phyloP scores from a whole-genome alignment of 1,140 invertebrate species.

The Drusus annulatus region DNA sequence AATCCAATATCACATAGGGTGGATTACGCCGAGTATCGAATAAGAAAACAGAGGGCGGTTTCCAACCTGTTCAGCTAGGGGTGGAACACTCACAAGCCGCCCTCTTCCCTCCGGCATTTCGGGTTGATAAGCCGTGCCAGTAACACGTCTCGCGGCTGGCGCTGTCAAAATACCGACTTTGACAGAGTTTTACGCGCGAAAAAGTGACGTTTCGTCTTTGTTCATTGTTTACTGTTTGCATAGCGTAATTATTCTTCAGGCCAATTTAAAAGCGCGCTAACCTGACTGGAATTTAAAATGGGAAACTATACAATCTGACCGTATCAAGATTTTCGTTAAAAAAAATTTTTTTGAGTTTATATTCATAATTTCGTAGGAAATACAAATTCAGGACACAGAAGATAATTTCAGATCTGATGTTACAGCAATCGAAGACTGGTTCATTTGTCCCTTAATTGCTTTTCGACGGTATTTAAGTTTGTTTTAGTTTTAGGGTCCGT shows the following conservation, averaged over 20 bases:
- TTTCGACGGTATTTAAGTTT: too few relatives aligned
- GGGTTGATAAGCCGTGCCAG: slow-evolving; percentile 26
- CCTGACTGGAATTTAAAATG: too few relatives aligned
- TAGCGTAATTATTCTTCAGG: not conserved
- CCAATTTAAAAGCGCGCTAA: too few relatives aligned
- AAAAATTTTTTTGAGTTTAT: not conserved
- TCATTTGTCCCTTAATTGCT: too few relatives aligned
- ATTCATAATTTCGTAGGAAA: not conserved
- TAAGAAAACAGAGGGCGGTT: slow-evolving; percentile 1
- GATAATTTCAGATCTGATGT: not conserved
- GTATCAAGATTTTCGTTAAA: not conserved
- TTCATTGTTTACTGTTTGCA: not conserved
- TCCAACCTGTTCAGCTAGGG: slow-evolving; percentile 22
- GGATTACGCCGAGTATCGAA: too few relatives aligned
- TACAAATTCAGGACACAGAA: not conserved
- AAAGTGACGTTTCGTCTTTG: slow-evolving; percentile 31
- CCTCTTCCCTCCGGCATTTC: slow-evolving; percentile 11
- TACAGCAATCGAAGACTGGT: too few relatives aligned
- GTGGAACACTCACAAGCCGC: not conserved
- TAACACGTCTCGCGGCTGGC: slow-evolving; percentile 4
- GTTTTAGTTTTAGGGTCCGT: not conserved
- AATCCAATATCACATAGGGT: not conserved
- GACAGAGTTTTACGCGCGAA: slow-evolving; percentile 19
- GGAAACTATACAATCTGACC: too few relatives aligned
- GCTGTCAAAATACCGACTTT: slow-evolving; percentile 21